phyloP scores from a whole-genome alignment of 2,113 vertebrate species.

The Andinoacara biseriatus region DNA sequence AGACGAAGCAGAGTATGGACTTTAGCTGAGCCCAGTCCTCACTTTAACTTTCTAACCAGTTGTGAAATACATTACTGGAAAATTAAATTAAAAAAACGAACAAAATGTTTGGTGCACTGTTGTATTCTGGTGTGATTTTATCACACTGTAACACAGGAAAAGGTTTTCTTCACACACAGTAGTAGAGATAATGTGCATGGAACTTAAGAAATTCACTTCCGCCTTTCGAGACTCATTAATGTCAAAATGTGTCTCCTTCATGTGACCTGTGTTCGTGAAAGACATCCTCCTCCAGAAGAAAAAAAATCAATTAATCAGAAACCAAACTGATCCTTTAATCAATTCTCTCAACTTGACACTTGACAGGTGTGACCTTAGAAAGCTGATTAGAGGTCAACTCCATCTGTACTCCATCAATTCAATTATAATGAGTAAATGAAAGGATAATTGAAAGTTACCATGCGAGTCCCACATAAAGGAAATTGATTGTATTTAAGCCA shows the following conservation, averaged over 20 bases:
- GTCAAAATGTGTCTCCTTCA: conserved; percentile 10
- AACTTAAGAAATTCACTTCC: neutral
- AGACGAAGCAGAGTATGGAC: too few species aligned
- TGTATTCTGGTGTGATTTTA: too few species aligned
- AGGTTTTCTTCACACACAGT: neutral
- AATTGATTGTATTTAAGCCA: conserved; percentile 21
- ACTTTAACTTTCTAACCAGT: too few species aligned
- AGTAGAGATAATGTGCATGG: neutral
- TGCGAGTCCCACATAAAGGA: neutral
- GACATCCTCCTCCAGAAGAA: conserved; percentile 14
- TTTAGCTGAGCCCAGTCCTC: too few species aligned
- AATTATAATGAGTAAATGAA: conserved; percentile 32
- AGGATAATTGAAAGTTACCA: conserved; percentile 26
- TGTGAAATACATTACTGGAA: too few species aligned
- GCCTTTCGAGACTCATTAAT: neutral
- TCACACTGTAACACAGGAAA: too few species aligned
- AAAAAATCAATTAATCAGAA: conserved; percentile 62
- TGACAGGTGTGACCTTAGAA: conserved; percentile 43
- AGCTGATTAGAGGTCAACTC: conserved; percentile 58
- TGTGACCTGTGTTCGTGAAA: conserved; percentile 24
- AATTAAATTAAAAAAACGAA: too few species aligned
- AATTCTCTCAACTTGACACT: conserved; percentile 60
- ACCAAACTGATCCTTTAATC: conserved; percentile 51
- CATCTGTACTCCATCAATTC: conserved; percentile 52
- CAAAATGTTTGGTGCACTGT: too few species aligned